Conservation (phyloP, 2,113 vertebrate species). For the Gymnocephalus cernua region DNA sequence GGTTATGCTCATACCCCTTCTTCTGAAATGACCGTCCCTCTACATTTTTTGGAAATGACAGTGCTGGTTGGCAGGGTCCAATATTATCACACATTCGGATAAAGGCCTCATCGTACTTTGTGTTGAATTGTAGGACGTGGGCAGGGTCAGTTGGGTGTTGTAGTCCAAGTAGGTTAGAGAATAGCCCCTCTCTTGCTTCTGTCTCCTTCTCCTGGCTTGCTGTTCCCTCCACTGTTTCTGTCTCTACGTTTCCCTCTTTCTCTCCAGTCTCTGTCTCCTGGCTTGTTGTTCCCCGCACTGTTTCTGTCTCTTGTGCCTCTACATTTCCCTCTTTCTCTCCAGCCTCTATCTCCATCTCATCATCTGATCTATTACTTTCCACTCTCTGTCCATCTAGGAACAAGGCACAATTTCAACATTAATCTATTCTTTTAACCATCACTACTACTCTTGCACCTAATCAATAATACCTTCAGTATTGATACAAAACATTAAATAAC, state of each 20-base stretch:
- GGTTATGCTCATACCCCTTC: not conserved
- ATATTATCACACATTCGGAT: not conserved
- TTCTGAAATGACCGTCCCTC: not conserved
- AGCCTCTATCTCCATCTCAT: not conserved
- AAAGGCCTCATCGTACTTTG: not conserved
- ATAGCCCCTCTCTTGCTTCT: not conserved
- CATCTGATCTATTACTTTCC: too few species aligned
- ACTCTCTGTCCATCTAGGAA: too few species aligned
- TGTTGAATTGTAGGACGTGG: not conserved
- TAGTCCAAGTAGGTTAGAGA: not conserved
- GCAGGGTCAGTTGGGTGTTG: not conserved
- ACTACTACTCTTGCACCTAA: too few species aligned
- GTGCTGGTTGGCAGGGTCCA: not conserved
- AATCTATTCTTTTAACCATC: too few species aligned
- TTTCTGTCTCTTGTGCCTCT: too few species aligned
- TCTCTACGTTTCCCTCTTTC: too few species aligned
- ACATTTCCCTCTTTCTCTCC: too few species aligned
- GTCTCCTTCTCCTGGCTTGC: not conserved
- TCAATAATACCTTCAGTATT: too few species aligned
- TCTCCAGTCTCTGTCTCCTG: too few species aligned
- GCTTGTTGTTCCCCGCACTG: too few species aligned
- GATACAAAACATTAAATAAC: too few species aligned
- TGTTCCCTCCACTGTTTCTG: not conserved
- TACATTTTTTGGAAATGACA: slow-evolving; percentile 1
- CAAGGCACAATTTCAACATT: too few species aligned